Conservation (phyloP, 2,888 invertebrate species). For the Phalera bucephala region DNA sequence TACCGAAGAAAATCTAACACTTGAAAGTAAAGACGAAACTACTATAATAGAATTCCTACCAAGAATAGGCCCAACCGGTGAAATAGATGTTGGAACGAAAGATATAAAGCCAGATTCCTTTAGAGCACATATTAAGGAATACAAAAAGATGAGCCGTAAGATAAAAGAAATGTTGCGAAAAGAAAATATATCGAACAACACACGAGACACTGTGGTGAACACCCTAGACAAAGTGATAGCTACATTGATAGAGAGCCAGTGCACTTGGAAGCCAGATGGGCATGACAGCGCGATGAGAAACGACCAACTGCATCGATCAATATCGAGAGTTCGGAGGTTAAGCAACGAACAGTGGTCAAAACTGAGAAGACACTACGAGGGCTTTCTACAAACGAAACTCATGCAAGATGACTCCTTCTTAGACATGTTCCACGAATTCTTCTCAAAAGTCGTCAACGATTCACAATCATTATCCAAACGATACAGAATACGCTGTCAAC, state of each 20-base stretch:
- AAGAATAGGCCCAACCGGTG: conserved; percentile 5
- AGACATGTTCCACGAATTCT: conserved; percentile 37
- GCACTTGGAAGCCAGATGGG: conserved; percentile 33
- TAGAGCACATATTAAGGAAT: conserved; percentile 40
- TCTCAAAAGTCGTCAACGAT: conserved; percentile 37
- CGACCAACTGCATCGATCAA: background rate
- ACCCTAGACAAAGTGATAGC: conserved; percentile 56
- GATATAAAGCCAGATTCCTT: conserved; percentile 14
- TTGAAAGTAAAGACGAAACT: conserved; percentile 45
- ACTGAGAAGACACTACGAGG: conserved; percentile 31
- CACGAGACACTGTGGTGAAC: conserved; percentile 41
- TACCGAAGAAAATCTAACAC: conserved; percentile 26
- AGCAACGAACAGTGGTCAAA: conserved; percentile 34
- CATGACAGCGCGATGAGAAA: background rate
- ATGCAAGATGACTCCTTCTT: conserved; percentile 30
- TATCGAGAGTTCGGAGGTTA: conserved; percentile 10
- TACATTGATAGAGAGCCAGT: conserved; percentile 43
- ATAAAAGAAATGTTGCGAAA: conserved; percentile 44
- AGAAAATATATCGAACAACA: conserved; percentile 46
- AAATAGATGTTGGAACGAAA: background rate
- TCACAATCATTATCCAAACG: conserved; percentile 29
- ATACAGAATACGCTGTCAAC: conserved; percentile 45
- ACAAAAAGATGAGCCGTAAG: conserved; percentile 46
- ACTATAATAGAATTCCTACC: conserved; percentile 54
- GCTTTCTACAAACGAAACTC: conserved; percentile 13